A percentile compares a stretch with the other conserved stretches of the same genome.
phyloP scores from a whole-genome alignment of 2,888 invertebrate species.

The Allygus modestus region DNA sequence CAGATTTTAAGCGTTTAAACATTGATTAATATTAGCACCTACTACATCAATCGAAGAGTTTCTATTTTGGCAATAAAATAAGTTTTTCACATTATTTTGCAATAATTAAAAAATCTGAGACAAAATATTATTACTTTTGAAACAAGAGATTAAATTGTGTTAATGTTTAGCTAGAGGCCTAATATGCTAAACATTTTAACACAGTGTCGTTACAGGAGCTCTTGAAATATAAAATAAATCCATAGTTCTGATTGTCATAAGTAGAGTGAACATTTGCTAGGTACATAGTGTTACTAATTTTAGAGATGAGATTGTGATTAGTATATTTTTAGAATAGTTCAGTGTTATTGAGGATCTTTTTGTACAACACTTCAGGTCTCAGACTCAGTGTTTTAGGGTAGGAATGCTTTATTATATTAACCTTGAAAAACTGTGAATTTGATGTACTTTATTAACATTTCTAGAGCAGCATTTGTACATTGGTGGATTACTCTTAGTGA shows the following conservation, averaged over 20 bases:
- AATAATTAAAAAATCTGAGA: too few relatives aligned
- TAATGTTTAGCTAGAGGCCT: constrained; percentile 6
- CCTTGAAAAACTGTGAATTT: background rate
- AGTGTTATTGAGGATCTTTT: background rate
- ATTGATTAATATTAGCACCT: too few relatives aligned
- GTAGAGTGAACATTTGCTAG: background rate
- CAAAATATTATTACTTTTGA: background rate
- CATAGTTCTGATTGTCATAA: too few relatives aligned
- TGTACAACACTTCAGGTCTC: constrained; percentile 16
- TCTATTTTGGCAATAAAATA: too few relatives aligned
- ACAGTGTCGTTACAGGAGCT: background rate
- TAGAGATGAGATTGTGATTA: background rate
- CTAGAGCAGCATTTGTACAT: constrained; percentile 49
- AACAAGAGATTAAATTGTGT: background rate
- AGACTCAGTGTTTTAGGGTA: constrained; percentile 23
- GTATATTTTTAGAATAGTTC: background rate
- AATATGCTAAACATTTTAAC: constrained; percentile 27
- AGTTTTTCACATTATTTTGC: too few relatives aligned
- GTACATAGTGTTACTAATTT: background rate
- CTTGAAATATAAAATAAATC: too few relatives aligned
- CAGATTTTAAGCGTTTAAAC: too few relatives aligned
- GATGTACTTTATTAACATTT: background rate
- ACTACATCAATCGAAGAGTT: too few relatives aligned
- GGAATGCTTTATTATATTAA: constrained; percentile 34
- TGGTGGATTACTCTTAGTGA: constrained; percentile 3